Evolutionary conservation across 2,797 vertebrate species (phyloP).

Genomic region (Chloroceryle amazona): DNA sequence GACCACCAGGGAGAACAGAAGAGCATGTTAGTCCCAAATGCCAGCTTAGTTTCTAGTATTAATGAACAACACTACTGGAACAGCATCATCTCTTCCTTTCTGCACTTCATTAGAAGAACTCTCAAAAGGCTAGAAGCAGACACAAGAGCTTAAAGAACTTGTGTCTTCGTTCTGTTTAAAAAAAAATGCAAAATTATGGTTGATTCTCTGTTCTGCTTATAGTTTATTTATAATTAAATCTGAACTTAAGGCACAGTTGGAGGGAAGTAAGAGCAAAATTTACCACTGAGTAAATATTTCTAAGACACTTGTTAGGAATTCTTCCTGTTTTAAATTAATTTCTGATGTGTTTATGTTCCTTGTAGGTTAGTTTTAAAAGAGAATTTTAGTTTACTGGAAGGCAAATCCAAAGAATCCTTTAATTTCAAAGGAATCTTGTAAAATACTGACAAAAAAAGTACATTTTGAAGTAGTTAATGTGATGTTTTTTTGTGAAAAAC

Average conservation of each 20-base stretch:
- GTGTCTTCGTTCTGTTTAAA: neutral
- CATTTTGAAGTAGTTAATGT: neutral
- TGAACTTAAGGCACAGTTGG: neutral
- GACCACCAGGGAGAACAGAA: neutral
- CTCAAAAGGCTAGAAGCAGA: constrained; percentile 8
- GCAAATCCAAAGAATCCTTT: neutral
- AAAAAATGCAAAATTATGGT: neutral
- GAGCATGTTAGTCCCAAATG: neutral
- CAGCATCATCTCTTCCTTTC: neutral
- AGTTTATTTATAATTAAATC: neutral
- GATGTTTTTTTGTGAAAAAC: neutral
- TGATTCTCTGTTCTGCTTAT: neutral
- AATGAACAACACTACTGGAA: neutral
- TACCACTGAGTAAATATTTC: neutral
- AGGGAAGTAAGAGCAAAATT: neutral
- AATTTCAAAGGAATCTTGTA: neutral
- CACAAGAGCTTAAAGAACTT: neutral
- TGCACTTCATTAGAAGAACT: neutral
- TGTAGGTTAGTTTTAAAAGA: neutral
- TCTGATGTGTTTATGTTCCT: neutral
- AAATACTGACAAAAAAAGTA: neutral
- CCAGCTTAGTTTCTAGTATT: neutral
- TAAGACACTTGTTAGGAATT: neutral
- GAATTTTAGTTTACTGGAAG: neutral
- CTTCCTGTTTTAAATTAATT: neutral